These are phyloP conservation scores for Falcunculus frontatus DNA, from an alignment of 2,113 vertebrate genomes.

Conservation along the genomic window DNA sequence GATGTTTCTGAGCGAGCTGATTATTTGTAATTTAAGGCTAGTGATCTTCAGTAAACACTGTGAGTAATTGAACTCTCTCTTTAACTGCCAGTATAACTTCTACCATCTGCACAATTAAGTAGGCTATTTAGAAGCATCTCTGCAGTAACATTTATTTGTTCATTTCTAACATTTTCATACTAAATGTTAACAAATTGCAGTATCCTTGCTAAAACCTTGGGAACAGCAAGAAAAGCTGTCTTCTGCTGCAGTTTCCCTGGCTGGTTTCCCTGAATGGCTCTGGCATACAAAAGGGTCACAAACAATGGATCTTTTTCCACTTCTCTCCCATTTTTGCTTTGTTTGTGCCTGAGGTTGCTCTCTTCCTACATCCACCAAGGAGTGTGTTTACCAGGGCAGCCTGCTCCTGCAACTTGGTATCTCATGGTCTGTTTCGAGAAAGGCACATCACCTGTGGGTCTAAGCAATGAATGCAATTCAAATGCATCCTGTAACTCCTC, in stretches of 20 bases:
- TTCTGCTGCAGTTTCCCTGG: not conserved
- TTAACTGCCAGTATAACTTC: not conserved
- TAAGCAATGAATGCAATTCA: not conserved
- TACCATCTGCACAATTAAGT: not conserved
- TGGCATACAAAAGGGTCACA: rapidly evolving
- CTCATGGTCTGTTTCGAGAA: rapidly evolving
- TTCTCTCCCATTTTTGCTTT: not conserved
- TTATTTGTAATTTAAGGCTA: not conserved
- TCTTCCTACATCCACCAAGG: not conserved
- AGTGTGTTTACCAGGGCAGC: rapidly evolving
- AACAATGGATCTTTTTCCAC: not conserved
- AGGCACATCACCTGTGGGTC: not conserved
- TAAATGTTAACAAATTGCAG: not conserved
- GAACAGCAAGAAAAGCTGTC: not conserved
- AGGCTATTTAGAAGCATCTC: not conserved
- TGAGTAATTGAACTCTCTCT: not conserved
- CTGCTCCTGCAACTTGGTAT: not conserved
- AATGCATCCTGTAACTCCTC: not conserved
- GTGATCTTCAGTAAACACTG: not conserved
- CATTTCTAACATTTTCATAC: not conserved
- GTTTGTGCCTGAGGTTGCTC: not conserved
- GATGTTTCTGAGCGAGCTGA: not conserved
- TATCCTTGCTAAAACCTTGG: not conserved
- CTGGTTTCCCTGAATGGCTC: not conserved
- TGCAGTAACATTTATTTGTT: not conserved